Base-by-base conservation (phyloP, 1,140 invertebrate species). In the Meloidogyne exigua region DNA sequence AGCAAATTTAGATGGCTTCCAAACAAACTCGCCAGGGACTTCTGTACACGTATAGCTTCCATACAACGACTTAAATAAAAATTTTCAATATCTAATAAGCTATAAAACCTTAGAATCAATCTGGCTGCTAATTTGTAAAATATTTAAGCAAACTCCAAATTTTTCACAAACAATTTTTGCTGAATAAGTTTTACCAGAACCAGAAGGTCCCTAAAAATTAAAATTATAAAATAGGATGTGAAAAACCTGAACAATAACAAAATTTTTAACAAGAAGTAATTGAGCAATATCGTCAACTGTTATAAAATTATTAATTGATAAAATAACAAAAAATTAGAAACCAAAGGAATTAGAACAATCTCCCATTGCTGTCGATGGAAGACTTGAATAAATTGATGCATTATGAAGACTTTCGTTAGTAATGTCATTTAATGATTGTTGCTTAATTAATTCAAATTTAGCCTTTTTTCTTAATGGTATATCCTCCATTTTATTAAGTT, bases 11-110 rank as follows among this genome's bases (percentile, higher is more conserved):
- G 96, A 96, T 10, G 95, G 92, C 81, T 93, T 91, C 96, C 96
- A 99, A 36, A 95, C 88, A 89, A 99, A 99, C 89, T 99, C 94
- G 49, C 96, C 96, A 5, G 95, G 95, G 44, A 96, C 90, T 87
- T 98, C 95, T 0, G 96, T 96, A 87, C 96, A 98, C 80, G 92
- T 91, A 89, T 99, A 98, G 32, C 93, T 93, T 9, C 96, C 96
- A 13, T 99, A 88, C 18, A 99, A 87, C 90, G 95, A 93, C 89
- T 90, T 79, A 32, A 87, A 81, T 77, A 39, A n/a, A n/a, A 42
- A 44, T 49, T 79, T 62, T 32, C 10, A 39, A 44, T 26, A 18
- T 67, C 21, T 67, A 3, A 32, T 18, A 67, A 67, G 1, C 2
- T 21, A 25, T 23, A 21, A 73, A 73, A 90, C 90, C 89, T 96